phyloP scores from a whole-genome alignment of 2,888 invertebrate species.

The Campoletis raptor region DNA sequence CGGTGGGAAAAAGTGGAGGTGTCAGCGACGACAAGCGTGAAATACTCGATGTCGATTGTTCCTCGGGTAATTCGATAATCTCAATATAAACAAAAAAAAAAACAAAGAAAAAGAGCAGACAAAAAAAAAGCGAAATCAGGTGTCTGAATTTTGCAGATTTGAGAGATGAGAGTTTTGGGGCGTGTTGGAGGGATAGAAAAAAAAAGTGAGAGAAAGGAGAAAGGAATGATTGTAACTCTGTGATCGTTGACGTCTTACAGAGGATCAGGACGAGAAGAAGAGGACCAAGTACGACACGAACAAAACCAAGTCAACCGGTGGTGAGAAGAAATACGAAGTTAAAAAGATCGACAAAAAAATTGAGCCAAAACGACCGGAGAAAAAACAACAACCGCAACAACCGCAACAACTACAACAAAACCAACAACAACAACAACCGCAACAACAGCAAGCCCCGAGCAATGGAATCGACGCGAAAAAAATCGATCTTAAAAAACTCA shows the following conservation, averaged over 20 bases:
- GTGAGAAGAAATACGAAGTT: conserved; percentile 67
- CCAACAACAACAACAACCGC: not conserved
- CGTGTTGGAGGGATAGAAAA: conserved; percentile 16
- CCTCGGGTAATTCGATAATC: conserved; percentile 66
- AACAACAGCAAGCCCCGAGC: conserved; percentile 40
- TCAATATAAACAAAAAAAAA: conserved; percentile 37
- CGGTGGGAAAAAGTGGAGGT: conserved; percentile 75
- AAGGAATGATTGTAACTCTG: conserved; percentile 50
- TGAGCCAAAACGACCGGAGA: conserved; percentile 70
- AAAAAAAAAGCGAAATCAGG: conserved; percentile 45
- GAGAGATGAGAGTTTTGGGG: conserved; percentile 32
- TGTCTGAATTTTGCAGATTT: conserved; percentile 59
- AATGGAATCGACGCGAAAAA: conserved; percentile 79
- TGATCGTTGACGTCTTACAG: conserved; percentile 66
- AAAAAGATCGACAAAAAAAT: conserved; percentile 68
- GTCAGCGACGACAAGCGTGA: conserved; percentile 78
- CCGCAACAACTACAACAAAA: conserved; percentile 41
- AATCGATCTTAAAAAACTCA: conserved; percentile 76
- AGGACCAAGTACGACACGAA: conserved; percentile 72
- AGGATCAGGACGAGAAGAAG: conserved; percentile 82
- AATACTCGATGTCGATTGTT: conserved; percentile 68
- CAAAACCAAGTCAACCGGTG: conserved; percentile 45
- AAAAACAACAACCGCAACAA: conserved; percentile 57
- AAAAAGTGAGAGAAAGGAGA: conserved; percentile 18
- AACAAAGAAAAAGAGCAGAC: not conserved